phyloP scores from a whole-genome alignment of 2,113 vertebrate species.

The Plotosus lineatus region DNA sequence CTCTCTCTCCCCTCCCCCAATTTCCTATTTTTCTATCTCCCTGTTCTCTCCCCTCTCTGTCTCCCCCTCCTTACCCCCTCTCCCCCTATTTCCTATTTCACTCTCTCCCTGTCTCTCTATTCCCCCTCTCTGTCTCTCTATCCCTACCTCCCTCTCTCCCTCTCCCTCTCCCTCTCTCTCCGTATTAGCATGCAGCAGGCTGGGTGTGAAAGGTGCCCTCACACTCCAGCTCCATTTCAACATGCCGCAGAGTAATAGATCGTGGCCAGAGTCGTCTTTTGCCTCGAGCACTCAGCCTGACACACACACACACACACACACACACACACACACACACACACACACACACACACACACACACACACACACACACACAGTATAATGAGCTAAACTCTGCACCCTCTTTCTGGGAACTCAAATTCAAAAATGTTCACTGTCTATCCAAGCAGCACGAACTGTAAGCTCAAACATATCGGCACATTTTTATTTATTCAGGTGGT shows the following conservation, averaged over 20 bases:
- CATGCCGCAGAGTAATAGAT: slow-evolving; percentile 62
- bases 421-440: background rate
- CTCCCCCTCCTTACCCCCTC: background rate
- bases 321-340: slow-evolving; percentile 17
- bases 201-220: slow-evolving; percentile 61
- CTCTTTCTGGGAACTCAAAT: background rate
- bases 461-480: background rate
- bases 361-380: background rate
- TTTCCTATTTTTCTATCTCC: too few relatives aligned
- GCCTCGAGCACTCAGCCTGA: slow-evolving; percentile 13
- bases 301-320: slow-evolving; percentile 19
- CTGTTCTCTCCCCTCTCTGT: background rate
- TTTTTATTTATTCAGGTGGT: too few relatives aligned
- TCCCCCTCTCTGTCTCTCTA: too few relatives aligned
- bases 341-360: slow-evolving; percentile 13
- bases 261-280: slow-evolving; percentile 56
- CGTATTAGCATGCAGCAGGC: slow-evolving; percentile 66
- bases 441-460: background rate
- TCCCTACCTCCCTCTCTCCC: background rate
- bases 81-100: background rate
- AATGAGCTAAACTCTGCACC: background rate
- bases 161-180: background rate
- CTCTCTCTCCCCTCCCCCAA: too few relatives aligned
- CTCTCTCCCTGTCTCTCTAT: background rate
- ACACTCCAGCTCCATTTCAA: slow-evolving; percentile 41